A percentile compares a stretch with the other conserved stretches of the same genome.
phyloP scores from a whole-genome alignment of 2,113 vertebrate species.

The western clawed frog (Xenopus tropicalis) region UCB_Xtro_10.0 CM004449.2:96536501-96537000 shows the following conservation, averaged over 20 bases:
- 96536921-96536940: background rate
- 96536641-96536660: no score
- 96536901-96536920: background rate
- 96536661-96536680: background rate
- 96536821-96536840: constrained; percentile 30
- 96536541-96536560: no score
- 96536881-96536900: constrained; percentile 12
- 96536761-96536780: constrained; percentile 26
- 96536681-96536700: background rate
- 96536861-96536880: constrained; percentile 26
- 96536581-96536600: no score
- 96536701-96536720: constrained; percentile 7
- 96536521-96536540: no score
- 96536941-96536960: no score
- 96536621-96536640: no score
- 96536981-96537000: no score
- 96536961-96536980: no score
- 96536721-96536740: constrained; percentile 28
- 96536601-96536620: no score
- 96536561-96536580: no score
- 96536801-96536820: constrained; percentile 32
- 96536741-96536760: constrained; percentile 24
- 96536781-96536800: constrained; percentile 39
- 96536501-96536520: no score
- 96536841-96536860: constrained; percentile 23